phyloP scores from a whole-genome alignment of 2,797 vertebrate genomes.

The Darevskia nairensis region DNA sequence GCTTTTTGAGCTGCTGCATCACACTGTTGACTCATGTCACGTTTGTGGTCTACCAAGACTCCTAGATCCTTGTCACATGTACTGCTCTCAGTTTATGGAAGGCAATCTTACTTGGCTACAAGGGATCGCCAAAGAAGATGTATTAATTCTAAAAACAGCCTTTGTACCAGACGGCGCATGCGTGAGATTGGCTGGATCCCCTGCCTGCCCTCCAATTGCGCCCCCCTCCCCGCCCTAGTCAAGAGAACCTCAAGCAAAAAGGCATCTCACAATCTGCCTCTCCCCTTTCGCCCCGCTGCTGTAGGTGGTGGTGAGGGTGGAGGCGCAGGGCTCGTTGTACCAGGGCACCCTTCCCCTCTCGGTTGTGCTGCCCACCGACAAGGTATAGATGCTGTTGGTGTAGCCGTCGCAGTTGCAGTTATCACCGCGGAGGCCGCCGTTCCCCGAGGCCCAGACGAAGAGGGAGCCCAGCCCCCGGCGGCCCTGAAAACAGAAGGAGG shows the following conservation, averaged over 20 bases:
- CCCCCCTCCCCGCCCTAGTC: background rate
- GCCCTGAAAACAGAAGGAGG: too few relatives aligned
- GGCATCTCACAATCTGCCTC: slow-evolving; percentile 76
- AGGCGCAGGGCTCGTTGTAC: slow-evolving; percentile 88
- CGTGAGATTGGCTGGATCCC: too few relatives aligned
- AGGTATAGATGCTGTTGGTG: slow-evolving; percentile 90
- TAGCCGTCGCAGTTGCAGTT: slow-evolving; percentile 93
- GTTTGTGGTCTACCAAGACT: too few relatives aligned
- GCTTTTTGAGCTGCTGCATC: too few relatives aligned
- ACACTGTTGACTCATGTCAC: too few relatives aligned
- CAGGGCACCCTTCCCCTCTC: slow-evolving; percentile 83
- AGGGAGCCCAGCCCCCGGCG: slow-evolving; percentile 89
- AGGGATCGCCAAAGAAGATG: too few relatives aligned
- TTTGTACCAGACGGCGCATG: too few relatives aligned
- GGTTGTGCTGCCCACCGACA: slow-evolving; percentile 88
- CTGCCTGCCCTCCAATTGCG: background rate
- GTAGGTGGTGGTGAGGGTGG: slow-evolving; percentile 90
- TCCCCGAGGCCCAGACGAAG: slow-evolving; percentile 92
- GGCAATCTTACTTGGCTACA: too few relatives aligned
- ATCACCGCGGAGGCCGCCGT: slow-evolving; percentile 85
- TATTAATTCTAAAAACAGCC: too few relatives aligned
- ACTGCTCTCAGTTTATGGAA: too few relatives aligned
- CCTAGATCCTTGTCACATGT: too few relatives aligned
- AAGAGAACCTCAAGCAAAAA: rapidly evolving
- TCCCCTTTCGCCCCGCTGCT: slow-evolving; percentile 82